Evolutionary conservation across 2,113 vertebrate species (phyloP), one percentile per base, ranked within the genome.

Genomic region (Malurus alboscapulatus): DNA sequence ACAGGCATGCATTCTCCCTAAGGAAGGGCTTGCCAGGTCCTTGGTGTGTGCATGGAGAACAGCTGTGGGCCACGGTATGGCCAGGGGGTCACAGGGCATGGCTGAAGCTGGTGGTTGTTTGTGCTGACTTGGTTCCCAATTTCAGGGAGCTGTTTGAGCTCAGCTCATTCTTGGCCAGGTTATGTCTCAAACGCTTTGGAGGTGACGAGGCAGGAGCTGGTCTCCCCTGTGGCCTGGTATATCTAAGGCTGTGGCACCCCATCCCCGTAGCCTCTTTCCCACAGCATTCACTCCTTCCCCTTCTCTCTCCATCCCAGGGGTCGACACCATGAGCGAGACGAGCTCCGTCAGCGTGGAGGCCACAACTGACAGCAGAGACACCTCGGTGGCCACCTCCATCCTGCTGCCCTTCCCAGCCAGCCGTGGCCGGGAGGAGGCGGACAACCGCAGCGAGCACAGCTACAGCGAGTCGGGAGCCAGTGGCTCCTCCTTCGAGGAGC

Each of bases 401-500:
- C 97, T 98, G 9, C 97, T 98, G 59, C 97, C 97, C 5, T 96
- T 97, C 38, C 58, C 91, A 2, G 96, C 94, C 78, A 97, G 97
- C 93, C 98, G 97, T 14, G 97, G 97, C 82, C 97, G 98, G 94
- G 98, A 98, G 55, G 98, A 99, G 4, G 94, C 77, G 14, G 97
- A 94, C 79, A 98, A 97, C 86, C 97, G 93, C 88, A 98, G 98
- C 0, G 98, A 98, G 95, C 98, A 98, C 96, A 98, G 98, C 95
- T 99, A 98, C 62, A 98, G 98, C 16, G 98, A 98, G 90, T 99
- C 99, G 0, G 96, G 98, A 48, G 98, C 98, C 96, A 99, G 99
- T 2, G 98, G 98, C 86, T 99, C 99, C 2, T 99, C 99, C 84
- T 99, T 99, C 8, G 99, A 99, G 94, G 99, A 99, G 95, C 98